phyloP scores from a whole-genome alignment of 2,888 invertebrate species.

The Callyntrura guangdongensis region DNA sequence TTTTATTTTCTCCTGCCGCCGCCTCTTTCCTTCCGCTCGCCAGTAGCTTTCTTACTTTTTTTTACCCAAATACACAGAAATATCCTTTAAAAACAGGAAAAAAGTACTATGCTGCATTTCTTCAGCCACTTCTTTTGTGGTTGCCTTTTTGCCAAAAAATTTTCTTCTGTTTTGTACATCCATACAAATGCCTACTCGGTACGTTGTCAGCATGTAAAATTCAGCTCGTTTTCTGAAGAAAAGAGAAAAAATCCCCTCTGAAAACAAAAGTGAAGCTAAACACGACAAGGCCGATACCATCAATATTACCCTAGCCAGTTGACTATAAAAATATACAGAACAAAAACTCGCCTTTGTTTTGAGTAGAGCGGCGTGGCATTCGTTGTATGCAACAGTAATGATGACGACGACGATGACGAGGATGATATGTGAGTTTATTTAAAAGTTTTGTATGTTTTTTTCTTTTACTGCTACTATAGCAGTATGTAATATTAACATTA shows the following conservation, averaged over 20 bases:
- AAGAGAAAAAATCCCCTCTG: constrained; percentile 34
- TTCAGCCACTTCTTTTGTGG: neutral
- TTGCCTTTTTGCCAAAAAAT: neutral
- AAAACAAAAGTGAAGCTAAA: neutral
- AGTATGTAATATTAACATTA: no score
- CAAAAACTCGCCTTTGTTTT: neutral
- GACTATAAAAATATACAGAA: no score
- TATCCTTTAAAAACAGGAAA: neutral
- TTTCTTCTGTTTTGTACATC: constrained; percentile 13
- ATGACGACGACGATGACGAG: constrained; percentile 36
- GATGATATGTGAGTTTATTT: constrained; percentile 25
- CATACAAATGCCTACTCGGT: neutral
- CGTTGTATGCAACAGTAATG: constrained; percentile 7
- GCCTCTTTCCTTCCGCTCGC: neutral
- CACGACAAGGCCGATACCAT: neutral
- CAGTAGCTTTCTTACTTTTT: no score
- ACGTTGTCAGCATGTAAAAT: constrained; percentile 41
- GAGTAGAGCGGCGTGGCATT: neutral
- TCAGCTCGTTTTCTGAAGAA: constrained; percentile 27
- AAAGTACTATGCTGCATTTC: neutral
- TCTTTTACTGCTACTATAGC: neutral
- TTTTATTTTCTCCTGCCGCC: no score
- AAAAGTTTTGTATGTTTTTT: neutral
- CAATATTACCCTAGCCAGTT: no score
- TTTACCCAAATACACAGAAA: neutral